These are phyloP conservation scores for Poecilia wingei DNA, from an alignment of 2,797 vertebrate species.

Conservation along the genomic window DNA sequence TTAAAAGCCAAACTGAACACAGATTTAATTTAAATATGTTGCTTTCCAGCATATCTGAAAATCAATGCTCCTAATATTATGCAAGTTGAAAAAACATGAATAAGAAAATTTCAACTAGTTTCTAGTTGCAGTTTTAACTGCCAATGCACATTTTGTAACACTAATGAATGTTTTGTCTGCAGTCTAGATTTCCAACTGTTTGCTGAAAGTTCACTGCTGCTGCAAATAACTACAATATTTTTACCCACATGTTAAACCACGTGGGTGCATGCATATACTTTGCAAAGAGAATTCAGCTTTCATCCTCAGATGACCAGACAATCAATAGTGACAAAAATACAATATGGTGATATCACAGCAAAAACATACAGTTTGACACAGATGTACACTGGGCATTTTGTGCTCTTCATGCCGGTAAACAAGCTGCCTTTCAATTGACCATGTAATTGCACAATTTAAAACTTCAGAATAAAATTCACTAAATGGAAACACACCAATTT, in stretches of 20 bases:
- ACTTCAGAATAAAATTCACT: too few species aligned
- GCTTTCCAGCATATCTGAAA: slow-evolving; percentile 17
- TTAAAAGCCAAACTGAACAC: slow-evolving; percentile 39
- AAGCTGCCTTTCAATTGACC: too few species aligned
- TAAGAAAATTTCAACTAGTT: not conserved
- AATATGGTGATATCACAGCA: not conserved
- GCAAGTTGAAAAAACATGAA: not conserved
- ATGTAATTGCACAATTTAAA: too few species aligned
- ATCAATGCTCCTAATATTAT: not conserved
- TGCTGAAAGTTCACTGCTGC: not conserved
- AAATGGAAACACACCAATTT: too few species aligned
- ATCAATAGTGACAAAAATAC: not conserved
- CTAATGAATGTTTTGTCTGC: not conserved
- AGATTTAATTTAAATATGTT: slow-evolving; percentile 3
- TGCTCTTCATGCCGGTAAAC: too few species aligned
- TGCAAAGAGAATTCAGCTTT: not conserved
- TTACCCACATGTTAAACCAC: not conserved
- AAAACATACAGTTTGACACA: not conserved
- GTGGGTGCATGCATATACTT: not conserved
- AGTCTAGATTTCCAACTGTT: not conserved
- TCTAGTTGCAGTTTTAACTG: not conserved
- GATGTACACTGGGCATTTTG: too few species aligned
- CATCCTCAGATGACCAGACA: not conserved
- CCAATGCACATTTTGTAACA: not conserved
- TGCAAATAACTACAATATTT: not conserved